These are phyloP conservation scores for Leptatherina wallacei DNA, from an alignment of 2,797 vertebrate genomes.

Conservation along the genomic window DNA sequence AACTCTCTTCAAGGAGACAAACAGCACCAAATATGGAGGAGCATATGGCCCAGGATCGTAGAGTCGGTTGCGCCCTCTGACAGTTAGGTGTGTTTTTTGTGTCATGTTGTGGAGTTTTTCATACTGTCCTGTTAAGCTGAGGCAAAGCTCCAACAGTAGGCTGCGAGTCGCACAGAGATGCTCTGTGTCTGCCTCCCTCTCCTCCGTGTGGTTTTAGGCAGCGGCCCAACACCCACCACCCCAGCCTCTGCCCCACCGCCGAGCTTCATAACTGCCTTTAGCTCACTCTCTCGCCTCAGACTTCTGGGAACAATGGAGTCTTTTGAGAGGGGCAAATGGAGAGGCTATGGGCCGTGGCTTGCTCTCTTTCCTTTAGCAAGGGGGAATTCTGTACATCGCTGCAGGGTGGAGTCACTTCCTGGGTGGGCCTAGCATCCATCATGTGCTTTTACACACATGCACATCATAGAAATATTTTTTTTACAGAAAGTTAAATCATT, in stretches of 20 bases:
- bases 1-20: conserved; percentile 39
- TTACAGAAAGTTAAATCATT: conserved; percentile 38
- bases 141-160: conserved; percentile 69
- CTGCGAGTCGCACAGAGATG: conserved; percentile 79
- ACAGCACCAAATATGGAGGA: conserved; percentile 68
- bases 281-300: conserved; percentile 68
- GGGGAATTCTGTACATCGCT: conserved; percentile 72
- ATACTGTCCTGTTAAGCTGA: conserved; percentile 67
- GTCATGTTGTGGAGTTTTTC: conserved; percentile 72
- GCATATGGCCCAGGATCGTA: conserved; percentile 56
- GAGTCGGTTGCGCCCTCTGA: conserved; percentile 67
- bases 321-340: conserved; percentile 80
- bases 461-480: conserved; percentile 25
- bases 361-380: conserved; percentile 48
- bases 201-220: conserved; percentile 87
- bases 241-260: conserved; percentile 62
- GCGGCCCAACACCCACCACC: conserved; percentile 72
- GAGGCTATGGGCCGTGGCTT: conserved; percentile 56
- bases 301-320: conserved; percentile 81
- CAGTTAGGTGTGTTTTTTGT: conserved; percentile 74
- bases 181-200: conserved; percentile 77
- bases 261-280: conserved; percentile 71
- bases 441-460: conserved; percentile 41
- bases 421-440: conserved; percentile 66
- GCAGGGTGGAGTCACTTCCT: conserved; percentile 81